A percentile compares a stretch with the other conserved stretches of the same genome.
Conservation (phyloP, 1,140 invertebrate species). For the Chlorops oryzae region DNA sequence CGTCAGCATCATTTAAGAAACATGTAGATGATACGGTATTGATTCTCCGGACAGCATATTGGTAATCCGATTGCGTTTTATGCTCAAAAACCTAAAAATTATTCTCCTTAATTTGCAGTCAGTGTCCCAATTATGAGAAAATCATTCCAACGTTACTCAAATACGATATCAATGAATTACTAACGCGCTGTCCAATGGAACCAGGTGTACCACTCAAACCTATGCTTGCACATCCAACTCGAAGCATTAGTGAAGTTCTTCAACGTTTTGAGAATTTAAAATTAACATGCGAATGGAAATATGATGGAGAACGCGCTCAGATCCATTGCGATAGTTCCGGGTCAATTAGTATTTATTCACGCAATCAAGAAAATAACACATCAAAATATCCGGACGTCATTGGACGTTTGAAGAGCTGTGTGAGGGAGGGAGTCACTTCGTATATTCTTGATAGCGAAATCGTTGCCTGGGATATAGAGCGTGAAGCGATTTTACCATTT, state of each 20-base stretch:
- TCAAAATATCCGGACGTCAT: constrained; percentile 97
- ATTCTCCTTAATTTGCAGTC: constrained; percentile 54
- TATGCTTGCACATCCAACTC: constrained; percentile 98
- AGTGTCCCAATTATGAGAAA: constrained; percentile 92
- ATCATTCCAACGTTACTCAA: constrained; percentile 77
- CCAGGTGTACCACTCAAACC: constrained; percentile 95
- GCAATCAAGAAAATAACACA: constrained; percentile 98
- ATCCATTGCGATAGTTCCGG: constrained; percentile 70
- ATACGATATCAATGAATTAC: constrained; percentile 73
- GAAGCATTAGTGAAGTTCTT: constrained; percentile 85
- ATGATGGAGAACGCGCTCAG: constrained; percentile 98
- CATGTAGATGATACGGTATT: constrained; percentile 71
- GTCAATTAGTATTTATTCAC: constrained; percentile 78
- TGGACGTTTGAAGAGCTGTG: constrained; percentile 58
- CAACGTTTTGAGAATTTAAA: constrained; percentile 83
- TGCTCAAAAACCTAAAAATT: background rate
- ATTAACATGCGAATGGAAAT: constrained; percentile 99
- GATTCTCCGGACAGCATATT: constrained; percentile 88
- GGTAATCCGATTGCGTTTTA: too few relatives aligned
- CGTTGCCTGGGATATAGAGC: constrained; percentile 91
- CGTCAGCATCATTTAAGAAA: constrained; percentile 72
- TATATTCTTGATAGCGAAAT: constrained; percentile 96
- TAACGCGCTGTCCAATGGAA: constrained; percentile 77
- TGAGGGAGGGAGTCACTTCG: constrained; percentile 61
- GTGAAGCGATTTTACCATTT: constrained; percentile 91